Evolutionary conservation across 1,140 invertebrate species (phyloP).

Genomic region (Drosophila azteca): DNA sequence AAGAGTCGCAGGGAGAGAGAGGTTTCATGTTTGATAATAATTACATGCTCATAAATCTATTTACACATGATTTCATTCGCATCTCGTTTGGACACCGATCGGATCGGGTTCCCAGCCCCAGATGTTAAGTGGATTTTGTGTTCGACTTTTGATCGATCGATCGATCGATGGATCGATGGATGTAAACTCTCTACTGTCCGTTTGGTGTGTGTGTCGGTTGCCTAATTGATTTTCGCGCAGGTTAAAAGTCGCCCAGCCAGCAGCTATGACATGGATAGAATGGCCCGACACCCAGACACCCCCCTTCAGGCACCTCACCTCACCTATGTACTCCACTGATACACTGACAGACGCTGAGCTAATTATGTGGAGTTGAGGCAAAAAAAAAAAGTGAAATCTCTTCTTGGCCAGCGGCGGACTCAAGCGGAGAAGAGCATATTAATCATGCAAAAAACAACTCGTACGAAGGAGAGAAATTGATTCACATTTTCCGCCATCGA

Average conservation of each 20-base stretch:
- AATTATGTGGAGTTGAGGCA: constrained; percentile 54
- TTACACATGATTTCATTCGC: no score
- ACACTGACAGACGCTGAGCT: constrained; percentile 46
- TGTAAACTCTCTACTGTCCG: constrained; percentile 31
- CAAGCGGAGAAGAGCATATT: constrained; percentile 41
- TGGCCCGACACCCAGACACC: no score
- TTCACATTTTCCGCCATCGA: constrained; percentile 61
- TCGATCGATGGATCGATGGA: constrained; percentile 68
- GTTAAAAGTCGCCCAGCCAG: constrained; percentile 68
- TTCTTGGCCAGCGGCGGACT: constrained; percentile 13
- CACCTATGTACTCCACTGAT: constrained; percentile 43
- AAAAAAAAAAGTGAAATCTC: constrained; percentile 70
- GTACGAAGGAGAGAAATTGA: constrained; percentile 55
- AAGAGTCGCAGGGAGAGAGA: no score
- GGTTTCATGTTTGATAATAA: no score
- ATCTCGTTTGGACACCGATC: neutral
- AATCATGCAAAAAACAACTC: constrained; percentile 59
- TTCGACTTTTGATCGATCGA: constrained; percentile 5
- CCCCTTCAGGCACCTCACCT: no score
- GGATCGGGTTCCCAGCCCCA: constrained; percentile 5
- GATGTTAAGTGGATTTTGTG: constrained; percentile 26
- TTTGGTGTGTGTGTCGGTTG: constrained; percentile 22
- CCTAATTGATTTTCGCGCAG: constrained; percentile 74
- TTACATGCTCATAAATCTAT: no score
- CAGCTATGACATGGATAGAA: constrained; percentile 46